Base-by-base conservation (phyloP, 1,140 invertebrate genomes). In the Zaprionus tsacasi region DNA sequence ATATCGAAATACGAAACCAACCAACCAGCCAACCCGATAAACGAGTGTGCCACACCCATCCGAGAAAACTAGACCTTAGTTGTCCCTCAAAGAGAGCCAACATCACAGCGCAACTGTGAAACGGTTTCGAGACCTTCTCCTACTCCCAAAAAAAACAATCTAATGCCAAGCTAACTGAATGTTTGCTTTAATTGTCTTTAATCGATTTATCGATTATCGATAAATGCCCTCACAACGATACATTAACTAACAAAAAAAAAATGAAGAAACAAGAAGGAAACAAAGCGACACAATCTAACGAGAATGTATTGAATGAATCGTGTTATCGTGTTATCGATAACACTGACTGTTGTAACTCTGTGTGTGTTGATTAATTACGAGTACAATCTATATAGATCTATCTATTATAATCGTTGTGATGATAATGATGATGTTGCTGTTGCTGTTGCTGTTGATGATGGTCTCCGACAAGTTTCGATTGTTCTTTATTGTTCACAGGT, bases 401-500 rank as follows among this genome's bases (percentile, higher is more conserved):
- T 15, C 36, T 11, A 57, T 13, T 67, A 82, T 59, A 50, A 63
- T 70, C 68, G 73, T 76, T 76, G 73, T 70, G 73, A 30, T 70
- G 73, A 88, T 89, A 4, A 30, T 30, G 27, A 30, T 30, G 27
- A 30, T 30, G 27, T 30, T 70, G 73, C 30, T 77, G 69, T 79
- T 87, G 83, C 69, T 87, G 83, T 54, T 76, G 74, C 69, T 87
- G 83, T 54, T 76, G 74, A 89, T 88, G 65, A 89, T 89, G 76
- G 79, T 91, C 81, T 92, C 81, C 81, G 81, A 74, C 88, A 86
- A 79, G 83, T 88, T 70, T 88, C 94, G 92, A 93, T 89, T 89
- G 68, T 85, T 89, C 86, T 88, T 87, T 89, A 88, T 79, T 79
- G 86, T 89, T 96, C 96, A 90, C 97, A 99, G 98, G 98, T 99